Base-by-base conservation (phyloP, 1,140 invertebrate genomes). In the Brachionus paranguensis region DNA sequence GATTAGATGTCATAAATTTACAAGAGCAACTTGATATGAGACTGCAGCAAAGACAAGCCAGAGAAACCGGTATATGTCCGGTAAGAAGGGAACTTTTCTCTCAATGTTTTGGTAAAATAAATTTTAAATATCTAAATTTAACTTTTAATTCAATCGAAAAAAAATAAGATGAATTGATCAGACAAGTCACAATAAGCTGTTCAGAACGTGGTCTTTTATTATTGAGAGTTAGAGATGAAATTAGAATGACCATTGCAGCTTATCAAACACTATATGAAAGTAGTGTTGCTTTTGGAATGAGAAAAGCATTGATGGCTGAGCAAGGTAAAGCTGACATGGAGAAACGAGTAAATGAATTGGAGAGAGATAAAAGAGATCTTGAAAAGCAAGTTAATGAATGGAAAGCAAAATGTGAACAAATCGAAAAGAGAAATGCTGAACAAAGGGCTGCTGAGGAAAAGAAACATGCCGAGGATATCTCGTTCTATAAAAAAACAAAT, bases 181-280 rank as follows among this genome's bases (percentile, higher is more conserved):
- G 95, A 29, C 93, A 99, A 92, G 95, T 98, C 11, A 98, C 96
- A 3, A 95, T 99, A 12, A 98, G 97, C 89, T 99, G 97, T 88
- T 94, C 94, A 0, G 97, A 99, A 90, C 91, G 96, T 85, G 97
- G 97, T n/a, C 90, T 99, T 7, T 89, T 99, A 1, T 90, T 99
- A 12, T 89, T 98, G 27, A 91, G 96, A 86, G 94, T 99, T 0
- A 91, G 97, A 27, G 96, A 99, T 89, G 97, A 99, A 91, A 93
- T 98, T 74, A 91, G 93, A 85, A 97, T 99, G 93, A 98, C 96
- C 0, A 93, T 98, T 87, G 93, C 95, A 86, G 95, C 96, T 1
- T 99, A 97, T 87, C 93, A 93, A 92, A 95, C 94, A 0, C 91
- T 99, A 0, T 98, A 99, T 88, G 97, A 98, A 89, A 98, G 95